Base-by-base conservation (phyloP, 2,888 invertebrate genomes). In the Suillia variegata region DNA sequence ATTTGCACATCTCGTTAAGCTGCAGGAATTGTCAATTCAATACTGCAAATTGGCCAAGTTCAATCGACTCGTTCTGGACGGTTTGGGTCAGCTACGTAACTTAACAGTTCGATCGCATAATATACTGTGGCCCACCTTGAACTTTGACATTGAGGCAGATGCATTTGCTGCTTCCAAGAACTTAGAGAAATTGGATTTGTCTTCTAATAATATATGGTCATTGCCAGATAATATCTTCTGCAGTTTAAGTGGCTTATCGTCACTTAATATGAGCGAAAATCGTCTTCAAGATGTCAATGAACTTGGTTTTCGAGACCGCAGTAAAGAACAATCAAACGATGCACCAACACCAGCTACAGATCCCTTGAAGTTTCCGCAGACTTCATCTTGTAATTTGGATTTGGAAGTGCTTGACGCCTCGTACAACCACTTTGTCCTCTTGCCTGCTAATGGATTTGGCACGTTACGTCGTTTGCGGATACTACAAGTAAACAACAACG, bases 151-250 rank as follows among this genome's bases (percentile, higher is more conserved):
- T 73, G 89, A 91, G 71, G 85, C 87, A 34, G 89, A 91, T 67
- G 91, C 92, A 72, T 93, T 94, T 81, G 85, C 87, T 61, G 87
- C 88, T 61, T 89, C 91, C 60, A 86, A 89, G 63, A 91, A 93
- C 79, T 85, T 94, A 70, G 94, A 94, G 82, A 86, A 90, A 70
- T 85, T 94, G 65, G 94, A 95, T 79, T 84, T 95, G 67, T 93
- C 93, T 77, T 89, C 89, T 76, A 94, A 94, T 81, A 94, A 94
- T 80, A 92, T 94, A 77, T 93, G 93, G 92, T 91, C 92, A 56
- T 88, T 94, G 79, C 93, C 94, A 21, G 92, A 92, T 74, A 89
- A 89, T 75, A 85, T 93, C 65, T 94, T 94, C 82, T 94, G 94
- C 77, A 88, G 92, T 2, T 82, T 94, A 69, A 89, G 88, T 38